phyloP scores from a whole-genome alignment of 2,888 invertebrate genomes.

The Leptinotarsa rubiginosa region DNA sequence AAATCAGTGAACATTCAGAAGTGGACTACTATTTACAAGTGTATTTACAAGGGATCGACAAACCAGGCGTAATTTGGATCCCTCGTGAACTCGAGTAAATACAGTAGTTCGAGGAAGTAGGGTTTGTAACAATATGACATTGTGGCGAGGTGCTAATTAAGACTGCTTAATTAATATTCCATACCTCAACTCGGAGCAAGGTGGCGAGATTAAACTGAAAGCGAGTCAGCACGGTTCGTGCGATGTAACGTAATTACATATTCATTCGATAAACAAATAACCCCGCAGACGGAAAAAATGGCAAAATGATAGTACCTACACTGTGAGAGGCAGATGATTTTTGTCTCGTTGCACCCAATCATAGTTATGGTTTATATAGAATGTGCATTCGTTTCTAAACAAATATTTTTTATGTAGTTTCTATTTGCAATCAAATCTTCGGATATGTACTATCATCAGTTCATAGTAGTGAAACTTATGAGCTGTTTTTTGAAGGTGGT shows the following conservation, averaged over 20 bases:
- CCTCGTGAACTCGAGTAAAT: conserved; percentile 9
- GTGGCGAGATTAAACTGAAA: background rate
- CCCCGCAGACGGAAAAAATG: background rate
- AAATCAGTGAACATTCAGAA: background rate
- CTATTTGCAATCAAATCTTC: too few relatives aligned
- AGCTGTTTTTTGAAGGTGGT: too few relatives aligned
- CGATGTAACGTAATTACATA: background rate
- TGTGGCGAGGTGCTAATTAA: conserved; percentile 20
- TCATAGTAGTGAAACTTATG: too few relatives aligned
- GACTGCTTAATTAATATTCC: conserved; percentile 18
- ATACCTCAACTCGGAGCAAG: background rate
- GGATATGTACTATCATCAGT: too few relatives aligned
- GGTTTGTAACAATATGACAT: conserved; percentile 19
- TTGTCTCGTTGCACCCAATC: too few relatives aligned
- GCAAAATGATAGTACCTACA: too few relatives aligned
- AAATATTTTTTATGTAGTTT: too few relatives aligned
- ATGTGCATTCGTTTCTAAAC: too few relatives aligned
- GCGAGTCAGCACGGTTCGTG: background rate
- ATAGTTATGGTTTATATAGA: too few relatives aligned
- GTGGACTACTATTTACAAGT: background rate
- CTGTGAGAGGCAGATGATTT: too few relatives aligned
- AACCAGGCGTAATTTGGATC: background rate
- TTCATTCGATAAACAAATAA: background rate
- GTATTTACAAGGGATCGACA: conserved; percentile 1
- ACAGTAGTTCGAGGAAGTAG: conserved; percentile 11